phyloP scores from a whole-genome alignment of 2,797 vertebrate species.

The Remorina albescens region DNA sequence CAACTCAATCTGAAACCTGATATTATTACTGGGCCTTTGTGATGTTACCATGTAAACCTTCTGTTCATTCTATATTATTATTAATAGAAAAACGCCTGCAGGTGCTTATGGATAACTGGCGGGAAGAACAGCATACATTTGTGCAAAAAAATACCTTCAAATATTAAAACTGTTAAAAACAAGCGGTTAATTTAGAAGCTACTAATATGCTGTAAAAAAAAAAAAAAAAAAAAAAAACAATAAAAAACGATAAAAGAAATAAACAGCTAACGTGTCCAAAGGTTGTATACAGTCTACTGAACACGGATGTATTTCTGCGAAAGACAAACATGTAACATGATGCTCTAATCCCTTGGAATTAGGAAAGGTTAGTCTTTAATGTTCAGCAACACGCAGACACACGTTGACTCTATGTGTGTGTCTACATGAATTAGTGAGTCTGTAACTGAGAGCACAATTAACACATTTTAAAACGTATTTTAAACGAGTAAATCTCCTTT shows the following conservation, averaged over 20 bases:
- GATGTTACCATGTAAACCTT: not conserved
- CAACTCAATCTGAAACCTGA: not conserved
- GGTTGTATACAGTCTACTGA: not conserved
- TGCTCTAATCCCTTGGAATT: conserved; percentile 59
- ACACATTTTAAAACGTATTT: not conserved
- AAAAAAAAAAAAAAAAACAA: not conserved
- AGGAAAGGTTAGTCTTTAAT: conserved; percentile 61
- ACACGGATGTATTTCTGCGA: conserved; percentile 26
- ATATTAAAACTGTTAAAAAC: not conserved
- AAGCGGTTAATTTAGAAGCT: not conserved
- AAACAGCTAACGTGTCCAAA: not conserved
- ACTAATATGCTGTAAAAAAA: not conserved
- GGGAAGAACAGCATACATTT: not conserved
- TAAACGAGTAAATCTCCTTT: not conserved
- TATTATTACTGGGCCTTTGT: not conserved
- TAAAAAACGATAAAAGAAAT: not conserved
- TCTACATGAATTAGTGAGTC: conserved; percentile 5
- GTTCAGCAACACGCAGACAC: conserved; percentile 44
- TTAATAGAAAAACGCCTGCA: not conserved
- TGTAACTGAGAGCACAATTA: conserved; percentile 7
- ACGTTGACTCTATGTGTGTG: conserved; percentile 11
- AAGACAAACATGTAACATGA: conserved; percentile 38
- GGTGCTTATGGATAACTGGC: not conserved
- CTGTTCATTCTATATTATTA: not conserved
- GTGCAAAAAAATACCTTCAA: not conserved